phyloP scores from a whole-genome alignment of 2,888 invertebrate genomes.

The Morpho achilles region DNA sequence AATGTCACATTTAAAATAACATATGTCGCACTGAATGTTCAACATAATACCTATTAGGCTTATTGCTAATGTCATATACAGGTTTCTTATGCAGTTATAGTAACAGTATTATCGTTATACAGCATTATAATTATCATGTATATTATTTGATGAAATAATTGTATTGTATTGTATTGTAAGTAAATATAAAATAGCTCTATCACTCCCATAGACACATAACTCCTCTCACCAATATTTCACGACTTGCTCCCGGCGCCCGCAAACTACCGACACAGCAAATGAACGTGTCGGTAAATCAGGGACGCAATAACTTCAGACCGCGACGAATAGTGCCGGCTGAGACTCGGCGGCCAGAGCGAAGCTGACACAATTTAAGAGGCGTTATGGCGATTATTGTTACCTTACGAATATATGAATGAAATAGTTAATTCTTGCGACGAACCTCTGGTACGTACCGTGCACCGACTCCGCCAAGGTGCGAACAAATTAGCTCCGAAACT shows the following conservation, averaged over 20 bases:
- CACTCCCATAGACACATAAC: no score
- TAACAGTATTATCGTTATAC: no score
- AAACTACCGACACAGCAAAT: slow-evolving; percentile 55
- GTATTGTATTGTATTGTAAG: no score
- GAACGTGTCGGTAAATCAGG: slow-evolving; percentile 53
- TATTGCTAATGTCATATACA: no score
- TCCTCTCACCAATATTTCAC: slow-evolving; percentile 32
- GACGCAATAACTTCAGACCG: slow-evolving; percentile 39
- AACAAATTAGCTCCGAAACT: slow-evolving; percentile 46
- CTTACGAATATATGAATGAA: slow-evolving; percentile 65
- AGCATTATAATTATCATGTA: no score
- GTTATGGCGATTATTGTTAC: slow-evolving; percentile 54
- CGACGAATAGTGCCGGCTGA: background rate
- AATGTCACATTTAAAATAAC: no score
- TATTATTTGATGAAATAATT: no score
- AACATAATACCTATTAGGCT: no score
- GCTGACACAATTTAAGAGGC: slow-evolving; percentile 58
- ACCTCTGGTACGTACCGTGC: slow-evolving; percentile 5
- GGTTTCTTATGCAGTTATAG: no score
- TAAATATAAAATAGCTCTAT: no score
- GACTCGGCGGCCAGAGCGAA: background rate
- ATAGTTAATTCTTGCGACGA: slow-evolving; percentile 43
- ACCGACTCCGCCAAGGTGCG: slow-evolving; percentile 36
- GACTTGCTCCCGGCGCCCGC: slow-evolving; percentile 30
- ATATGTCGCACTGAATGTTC: no score